Percentiles rank a stretch among this genome's conserved stretches.
Conservation (phyloP, 2,113 vertebrate genomes). For the Delphinapterus leucas region DNA sequence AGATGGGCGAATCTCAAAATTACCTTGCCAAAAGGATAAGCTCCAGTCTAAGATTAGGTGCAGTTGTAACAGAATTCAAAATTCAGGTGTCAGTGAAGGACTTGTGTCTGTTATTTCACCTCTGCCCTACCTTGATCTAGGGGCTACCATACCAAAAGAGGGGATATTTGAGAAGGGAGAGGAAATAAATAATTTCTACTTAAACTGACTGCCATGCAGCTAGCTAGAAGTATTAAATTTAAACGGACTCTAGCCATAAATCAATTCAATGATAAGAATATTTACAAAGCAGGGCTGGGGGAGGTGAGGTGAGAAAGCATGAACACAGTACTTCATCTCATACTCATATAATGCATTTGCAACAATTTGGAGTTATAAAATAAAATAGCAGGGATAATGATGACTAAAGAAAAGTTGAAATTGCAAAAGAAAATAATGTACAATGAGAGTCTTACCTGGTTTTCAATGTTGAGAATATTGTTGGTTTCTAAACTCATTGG, state of each 20-base stretch:
- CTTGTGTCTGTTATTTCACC: background rate
- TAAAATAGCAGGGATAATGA: background rate
- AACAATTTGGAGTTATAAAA: background rate
- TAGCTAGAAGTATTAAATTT: background rate
- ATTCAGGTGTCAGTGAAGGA: background rate
- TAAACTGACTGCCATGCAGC: background rate
- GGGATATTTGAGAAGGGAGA: background rate
- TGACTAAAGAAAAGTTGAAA: background rate
- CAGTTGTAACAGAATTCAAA: background rate
- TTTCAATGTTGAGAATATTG: conserved; percentile 2
- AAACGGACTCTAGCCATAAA: background rate
- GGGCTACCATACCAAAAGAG: background rate
- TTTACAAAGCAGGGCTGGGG: background rate
- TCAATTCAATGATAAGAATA: background rate
- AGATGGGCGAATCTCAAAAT: background rate
- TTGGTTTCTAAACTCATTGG: conserved; percentile 23
- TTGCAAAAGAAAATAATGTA: background rate
- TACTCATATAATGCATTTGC: background rate
- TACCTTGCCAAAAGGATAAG: background rate
- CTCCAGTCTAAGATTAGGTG: background rate
- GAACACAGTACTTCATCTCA: background rate
- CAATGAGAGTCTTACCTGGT: conserved; percentile 55
- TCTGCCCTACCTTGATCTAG: background rate
- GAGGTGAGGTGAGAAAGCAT: background rate
- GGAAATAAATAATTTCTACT: background rate